Evolutionary conservation across 2,113 vertebrate species (phyloP).

Genomic region (Bettongia penicillata): DNA sequence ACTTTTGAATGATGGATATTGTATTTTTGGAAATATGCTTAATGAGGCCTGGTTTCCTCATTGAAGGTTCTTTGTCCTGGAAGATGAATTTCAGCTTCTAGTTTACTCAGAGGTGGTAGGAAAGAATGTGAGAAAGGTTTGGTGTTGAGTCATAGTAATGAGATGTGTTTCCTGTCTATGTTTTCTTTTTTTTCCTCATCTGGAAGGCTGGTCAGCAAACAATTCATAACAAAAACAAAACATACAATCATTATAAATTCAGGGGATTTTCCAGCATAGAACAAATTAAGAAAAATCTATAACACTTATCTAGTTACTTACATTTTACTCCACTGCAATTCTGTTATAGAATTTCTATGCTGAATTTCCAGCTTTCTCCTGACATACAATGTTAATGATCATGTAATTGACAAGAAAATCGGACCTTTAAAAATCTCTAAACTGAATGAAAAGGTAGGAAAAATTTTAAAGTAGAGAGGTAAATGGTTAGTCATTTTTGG

Average conservation of each 20-base stretch:
- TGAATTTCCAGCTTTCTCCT: conserved; percentile 31
- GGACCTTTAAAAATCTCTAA: conserved; percentile 67
- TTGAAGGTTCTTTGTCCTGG: conserved; percentile 50
- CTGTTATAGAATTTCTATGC: conserved; percentile 1
- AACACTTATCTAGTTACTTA: conserved; percentile 52
- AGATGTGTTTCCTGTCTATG: conserved; percentile 45
- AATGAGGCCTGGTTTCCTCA: conserved; percentile 64
- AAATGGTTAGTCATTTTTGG: conserved; percentile 78
- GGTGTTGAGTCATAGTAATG: conserved; percentile 47
- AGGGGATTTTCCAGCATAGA: not conserved
- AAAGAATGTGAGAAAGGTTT: conserved; percentile 60
- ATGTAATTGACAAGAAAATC: conserved; percentile 59
- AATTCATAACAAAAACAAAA: conserved; percentile 57
- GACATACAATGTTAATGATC: not conserved
- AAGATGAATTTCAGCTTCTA: conserved; percentile 60
- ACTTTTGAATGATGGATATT: conserved; percentile 58
- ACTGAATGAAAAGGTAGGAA: conserved; percentile 49
- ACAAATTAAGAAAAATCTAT: not conserved
- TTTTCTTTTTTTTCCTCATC: conserved; percentile 25
- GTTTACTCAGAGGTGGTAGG: conserved; percentile 63
- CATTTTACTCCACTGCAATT: conserved; percentile 17
- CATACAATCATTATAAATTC: conserved; percentile 41
- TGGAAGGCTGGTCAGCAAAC: conserved; percentile 53
- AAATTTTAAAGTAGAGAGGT: conserved; percentile 46
- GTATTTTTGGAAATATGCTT: conserved; percentile 60